These are phyloP conservation scores for Gordius sp. DNA, from an alignment of 2,888 invertebrate species.

Conservation along the genomic window DNA sequence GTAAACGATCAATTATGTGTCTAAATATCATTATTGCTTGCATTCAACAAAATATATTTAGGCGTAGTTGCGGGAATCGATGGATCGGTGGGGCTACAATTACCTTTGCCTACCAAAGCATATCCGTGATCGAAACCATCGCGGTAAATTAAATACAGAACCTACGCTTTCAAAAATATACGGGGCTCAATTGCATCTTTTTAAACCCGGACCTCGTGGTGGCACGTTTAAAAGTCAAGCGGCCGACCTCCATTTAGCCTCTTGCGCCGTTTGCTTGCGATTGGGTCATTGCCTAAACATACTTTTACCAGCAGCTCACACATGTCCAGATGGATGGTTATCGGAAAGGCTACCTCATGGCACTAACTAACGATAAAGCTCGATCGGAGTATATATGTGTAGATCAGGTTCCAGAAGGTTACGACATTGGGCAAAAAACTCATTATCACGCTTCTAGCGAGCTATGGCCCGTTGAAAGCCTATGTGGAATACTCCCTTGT, in stretches of 20 bases:
- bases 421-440: background rate
- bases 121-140: background rate
- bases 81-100: constrained; percentile 8
- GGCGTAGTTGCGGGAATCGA: constrained; percentile 2
- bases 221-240: background rate
- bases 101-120: constrained; percentile 1
- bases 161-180: background rate
- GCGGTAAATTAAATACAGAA: background rate
- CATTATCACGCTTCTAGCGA: constrained; percentile 10
- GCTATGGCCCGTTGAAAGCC: constrained; percentile 12
- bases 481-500: constrained; percentile 7
- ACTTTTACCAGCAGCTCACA: background rate
- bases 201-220: too few species aligned
- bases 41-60: too few species aligned
- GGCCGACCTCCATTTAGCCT: background rate
- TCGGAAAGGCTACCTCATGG: constrained; percentile 9
- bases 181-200: constrained; percentile 7
- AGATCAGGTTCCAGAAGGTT: background rate
- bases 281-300: background rate
- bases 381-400: constrained; percentile 14
- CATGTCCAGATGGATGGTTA: constrained; percentile 6
- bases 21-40: too few species aligned
- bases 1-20: too few species aligned
- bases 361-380: background rate
- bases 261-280: constrained; percentile 9